Evolutionary conservation across 64 coral and sea anemone species (phyloP).

Genomic region (Astreopora myriophthalma): DNA sequence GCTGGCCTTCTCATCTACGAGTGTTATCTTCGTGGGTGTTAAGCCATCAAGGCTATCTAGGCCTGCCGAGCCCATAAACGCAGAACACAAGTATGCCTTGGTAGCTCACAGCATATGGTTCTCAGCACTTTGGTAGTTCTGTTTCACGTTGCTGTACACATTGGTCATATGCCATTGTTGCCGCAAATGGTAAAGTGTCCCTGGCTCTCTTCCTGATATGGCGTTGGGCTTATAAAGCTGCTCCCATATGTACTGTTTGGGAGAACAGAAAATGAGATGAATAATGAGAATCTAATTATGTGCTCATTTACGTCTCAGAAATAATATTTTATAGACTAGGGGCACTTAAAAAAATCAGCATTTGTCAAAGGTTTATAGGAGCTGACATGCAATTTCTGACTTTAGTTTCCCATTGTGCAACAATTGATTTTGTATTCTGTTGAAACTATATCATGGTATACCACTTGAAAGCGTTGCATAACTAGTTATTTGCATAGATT

Average conservation of each 20-base stretch:
- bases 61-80: not conserved
- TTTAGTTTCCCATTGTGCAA: too few relatives aligned
- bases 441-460: too few relatives aligned
- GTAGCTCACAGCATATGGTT: not conserved
- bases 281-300: not conserved
- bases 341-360: not conserved
- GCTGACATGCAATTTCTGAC: too few relatives aligned
- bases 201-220: constrained; percentile 37
- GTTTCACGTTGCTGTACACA: constrained; percentile 15
- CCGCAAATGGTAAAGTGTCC: constrained; percentile 45
- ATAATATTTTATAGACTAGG: not conserved
- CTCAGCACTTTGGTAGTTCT: constrained; percentile 34
- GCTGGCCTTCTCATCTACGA: not conserved
- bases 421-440: too few relatives aligned
- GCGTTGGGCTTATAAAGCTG: constrained; percentile 17
- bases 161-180: constrained; percentile 35
- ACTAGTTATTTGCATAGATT: not conserved
- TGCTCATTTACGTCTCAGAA: too few relatives aligned
- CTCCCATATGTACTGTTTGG: constrained; percentile 51
- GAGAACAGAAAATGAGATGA: too few relatives aligned
- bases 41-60: not conserved
- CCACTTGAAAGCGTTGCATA: not conserved
- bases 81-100: not conserved
- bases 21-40: not conserved
- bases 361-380: not conserved